Percentiles rank a stretch among this genome's conserved stretches.
These are phyloP conservation scores for Gymnoscelis rufifasciata DNA, from an alignment of 2,888 invertebrate genomes.

Conservation along the genomic window DNA sequence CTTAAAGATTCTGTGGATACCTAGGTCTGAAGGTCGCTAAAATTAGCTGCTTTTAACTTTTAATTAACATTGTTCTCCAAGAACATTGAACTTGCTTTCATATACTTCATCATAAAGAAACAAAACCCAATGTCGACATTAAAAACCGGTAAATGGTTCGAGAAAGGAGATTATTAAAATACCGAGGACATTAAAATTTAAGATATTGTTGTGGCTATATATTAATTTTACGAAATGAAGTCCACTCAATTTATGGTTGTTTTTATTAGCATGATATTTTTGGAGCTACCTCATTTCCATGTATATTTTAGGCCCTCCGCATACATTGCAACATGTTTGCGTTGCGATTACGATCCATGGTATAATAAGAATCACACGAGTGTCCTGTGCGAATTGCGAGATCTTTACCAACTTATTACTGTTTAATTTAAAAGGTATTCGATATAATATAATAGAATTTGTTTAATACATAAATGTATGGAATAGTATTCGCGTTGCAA, in stretches of 20 bases:
- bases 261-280: constrained; percentile 17
- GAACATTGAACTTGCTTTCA: constrained; percentile 34
- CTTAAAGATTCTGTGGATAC: too few species aligned
- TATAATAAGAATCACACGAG: too few species aligned
- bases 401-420: too few species aligned
- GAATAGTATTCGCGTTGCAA: too few species aligned
- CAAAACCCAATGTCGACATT: constrained; percentile 13
- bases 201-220: constrained; percentile 13
- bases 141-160: constrained; percentile 17
- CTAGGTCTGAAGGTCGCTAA: background rate
- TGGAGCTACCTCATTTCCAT: constrained; percentile 4
- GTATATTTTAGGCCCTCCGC: constrained; percentile 6
- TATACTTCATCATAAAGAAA: background rate
- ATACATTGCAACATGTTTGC: too few species aligned
- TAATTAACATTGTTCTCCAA: background rate
- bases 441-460: too few species aligned
- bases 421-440: too few species aligned
- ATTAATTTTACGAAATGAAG: constrained; percentile 21
- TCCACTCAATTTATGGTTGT: constrained; percentile 5
- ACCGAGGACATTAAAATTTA: constrained; percentile 6
- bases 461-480: too few species aligned
- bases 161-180: constrained; percentile 20
- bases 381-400: too few species aligned
- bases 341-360: too few species aligned
- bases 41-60: background rate